These are phyloP conservation scores for Apamea sordens DNA, from an alignment of 2,888 invertebrate species.

Conservation along the genomic window DNA sequence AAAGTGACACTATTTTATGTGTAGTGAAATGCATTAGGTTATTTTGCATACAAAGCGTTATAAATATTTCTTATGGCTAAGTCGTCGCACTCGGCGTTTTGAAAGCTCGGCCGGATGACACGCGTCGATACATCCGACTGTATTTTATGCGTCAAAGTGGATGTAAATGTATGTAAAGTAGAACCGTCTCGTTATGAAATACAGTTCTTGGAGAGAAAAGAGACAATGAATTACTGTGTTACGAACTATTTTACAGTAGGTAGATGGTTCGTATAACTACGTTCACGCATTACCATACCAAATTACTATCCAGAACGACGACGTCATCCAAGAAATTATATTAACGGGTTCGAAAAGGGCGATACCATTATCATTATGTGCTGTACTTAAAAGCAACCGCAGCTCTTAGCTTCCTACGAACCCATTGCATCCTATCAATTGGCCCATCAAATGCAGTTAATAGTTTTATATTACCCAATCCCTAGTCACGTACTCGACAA, in stretches of 20 bases:
- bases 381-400: slow-evolving; percentile 7
- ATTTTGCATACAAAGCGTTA: slow-evolving; percentile 90
- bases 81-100: slow-evolving; percentile 81
- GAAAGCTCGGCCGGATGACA: slow-evolving; percentile 85
- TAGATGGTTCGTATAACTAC: slow-evolving; percentile 48
- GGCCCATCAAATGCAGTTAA: slow-evolving; percentile 52
- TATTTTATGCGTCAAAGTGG: slow-evolving; percentile 80
- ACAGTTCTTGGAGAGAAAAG: slow-evolving; percentile 69
- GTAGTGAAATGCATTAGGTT: slow-evolving; percentile 83
- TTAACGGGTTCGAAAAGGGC: slow-evolving; percentile 1
- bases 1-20: slow-evolving; percentile 78
- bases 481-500: slow-evolving; percentile 45
- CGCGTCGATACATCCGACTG: slow-evolving; percentile 83
- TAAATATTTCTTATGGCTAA: slow-evolving; percentile 87
- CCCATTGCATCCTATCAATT: slow-evolving; percentile 26
- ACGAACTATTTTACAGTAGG: slow-evolving; percentile 71
- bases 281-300: slow-evolving; percentile 19
- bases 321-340: slow-evolving; percentile 10
- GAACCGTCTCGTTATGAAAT: slow-evolving; percentile 81
- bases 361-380: slow-evolving; percentile 3
- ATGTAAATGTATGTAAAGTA: slow-evolving; percentile 87
- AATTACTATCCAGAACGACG: slow-evolving; percentile 3
- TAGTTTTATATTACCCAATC: slow-evolving; percentile 50
- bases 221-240: slow-evolving; percentile 71
- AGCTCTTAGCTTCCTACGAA: slow-evolving; percentile 14